phyloP scores from a whole-genome alignment of 1,140 invertebrate species.

The Macrotrachela quadricornifera region DNA sequence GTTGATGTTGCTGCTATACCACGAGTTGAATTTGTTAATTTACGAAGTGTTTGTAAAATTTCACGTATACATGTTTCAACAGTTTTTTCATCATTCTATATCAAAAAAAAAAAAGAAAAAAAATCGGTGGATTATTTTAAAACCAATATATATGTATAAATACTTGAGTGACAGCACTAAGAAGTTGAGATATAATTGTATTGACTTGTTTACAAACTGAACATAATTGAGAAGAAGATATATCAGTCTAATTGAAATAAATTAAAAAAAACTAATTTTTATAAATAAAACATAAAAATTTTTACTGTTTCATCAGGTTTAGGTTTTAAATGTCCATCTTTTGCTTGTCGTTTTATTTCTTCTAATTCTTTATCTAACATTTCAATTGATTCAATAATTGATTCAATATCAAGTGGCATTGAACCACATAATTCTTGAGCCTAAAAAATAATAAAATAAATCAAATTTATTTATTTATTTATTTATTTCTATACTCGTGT shows the following conservation, averaged over 20 bases:
- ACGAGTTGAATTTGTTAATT: constrained; percentile 44
- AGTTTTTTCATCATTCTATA: no score
- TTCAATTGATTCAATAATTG: constrained; percentile 54
- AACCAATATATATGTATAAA: constrained; percentile 53
- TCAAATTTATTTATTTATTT: constrained; percentile 8
- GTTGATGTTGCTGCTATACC: constrained; percentile 44
- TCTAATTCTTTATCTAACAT: constrained; percentile 56
- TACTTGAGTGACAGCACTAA: constrained; percentile 56
- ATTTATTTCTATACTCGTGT: constrained; percentile 31
- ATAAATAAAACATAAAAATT: background rate
- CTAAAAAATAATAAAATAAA: constrained; percentile 10
- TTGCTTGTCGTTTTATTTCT: constrained; percentile 51
- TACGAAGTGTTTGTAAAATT: constrained; percentile 46
- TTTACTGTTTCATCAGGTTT: constrained; percentile 59
- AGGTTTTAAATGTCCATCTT: constrained; percentile 46
- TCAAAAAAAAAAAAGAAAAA: no score
- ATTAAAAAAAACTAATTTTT: background rate
- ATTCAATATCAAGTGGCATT: constrained; percentile 39
- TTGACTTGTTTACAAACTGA: constrained; percentile 43
- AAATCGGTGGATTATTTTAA: background rate
- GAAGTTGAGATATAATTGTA: constrained; percentile 49
- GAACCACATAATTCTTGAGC: constrained; percentile 66
- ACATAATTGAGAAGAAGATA: constrained; percentile 46
- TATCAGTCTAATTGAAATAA: constrained; percentile 39
- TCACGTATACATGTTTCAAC: constrained; percentile 38